Conservation (phyloP, 2,797 vertebrate genomes). For the Otolemur crassicaudatus region DNA sequence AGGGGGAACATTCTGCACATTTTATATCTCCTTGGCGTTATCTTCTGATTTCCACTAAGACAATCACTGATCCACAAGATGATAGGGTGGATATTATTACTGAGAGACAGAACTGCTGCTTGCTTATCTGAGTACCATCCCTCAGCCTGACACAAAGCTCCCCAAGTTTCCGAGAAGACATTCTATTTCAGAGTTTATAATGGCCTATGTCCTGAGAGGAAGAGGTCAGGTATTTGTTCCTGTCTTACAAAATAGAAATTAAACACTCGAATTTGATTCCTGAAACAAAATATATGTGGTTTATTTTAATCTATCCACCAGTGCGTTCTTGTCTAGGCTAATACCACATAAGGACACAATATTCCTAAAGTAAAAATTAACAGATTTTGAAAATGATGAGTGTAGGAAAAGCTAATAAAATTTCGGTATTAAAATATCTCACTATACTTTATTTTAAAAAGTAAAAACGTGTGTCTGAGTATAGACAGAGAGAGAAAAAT, state of each 20-base stretch:
- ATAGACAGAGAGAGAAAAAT: neutral
- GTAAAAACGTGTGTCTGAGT: neutral
- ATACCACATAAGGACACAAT: neutral
- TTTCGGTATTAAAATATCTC: neutral
- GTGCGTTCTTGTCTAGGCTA: neutral
- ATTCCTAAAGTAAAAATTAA: neutral
- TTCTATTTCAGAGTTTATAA: neutral
- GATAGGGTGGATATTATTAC: slow-evolving; percentile 41
- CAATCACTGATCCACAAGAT: slow-evolving; percentile 8
- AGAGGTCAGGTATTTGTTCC: neutral
- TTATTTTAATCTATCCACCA: neutral
- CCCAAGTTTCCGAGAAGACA: neutral
- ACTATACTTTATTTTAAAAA: neutral
- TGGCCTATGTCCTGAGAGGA: neutral
- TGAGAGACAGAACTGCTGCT: neutral
- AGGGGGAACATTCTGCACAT: slow-evolving; percentile 57
- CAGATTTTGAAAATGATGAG: neutral
- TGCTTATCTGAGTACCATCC: neutral
- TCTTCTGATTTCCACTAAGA: slow-evolving; percentile 69
- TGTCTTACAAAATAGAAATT: neutral
- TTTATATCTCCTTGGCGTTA: slow-evolving; percentile 55
- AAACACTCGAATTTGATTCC: neutral
- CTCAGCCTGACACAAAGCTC: neutral
- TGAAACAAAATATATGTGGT: neutral
- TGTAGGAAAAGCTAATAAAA: neutral